These are phyloP conservation scores for Oryzaephilus surinamensis DNA, from an alignment of 1,140 invertebrate genomes.

Conservation along the genomic window DNA sequence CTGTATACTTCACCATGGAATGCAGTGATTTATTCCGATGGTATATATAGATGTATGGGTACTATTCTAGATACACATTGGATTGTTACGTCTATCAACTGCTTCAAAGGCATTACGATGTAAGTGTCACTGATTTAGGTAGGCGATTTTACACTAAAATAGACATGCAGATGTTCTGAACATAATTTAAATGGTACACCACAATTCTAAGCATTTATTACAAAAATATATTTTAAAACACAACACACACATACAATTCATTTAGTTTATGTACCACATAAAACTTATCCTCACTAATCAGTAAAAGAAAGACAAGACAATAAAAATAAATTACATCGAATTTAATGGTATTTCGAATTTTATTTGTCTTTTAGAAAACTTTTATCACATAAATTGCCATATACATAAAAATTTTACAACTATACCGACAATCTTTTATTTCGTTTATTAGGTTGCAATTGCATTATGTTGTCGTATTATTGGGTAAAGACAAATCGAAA, in stretches of 20 bases:
- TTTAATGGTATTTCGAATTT: background rate
- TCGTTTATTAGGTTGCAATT: constrained; percentile 40
- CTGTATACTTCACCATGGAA: constrained; percentile 53
- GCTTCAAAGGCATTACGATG: no score
- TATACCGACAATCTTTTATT: background rate
- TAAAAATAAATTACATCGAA: background rate
- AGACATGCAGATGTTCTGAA: no score
- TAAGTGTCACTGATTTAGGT: no score
- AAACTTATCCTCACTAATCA: no score
- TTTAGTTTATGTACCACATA: no score
- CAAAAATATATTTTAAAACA: no score
- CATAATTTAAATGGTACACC: no score
- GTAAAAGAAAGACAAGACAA: background rate
- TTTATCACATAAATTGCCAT: no score
- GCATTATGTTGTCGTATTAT: constrained; percentile 46
- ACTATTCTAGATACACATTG: constrained; percentile 50
- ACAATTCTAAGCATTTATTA: no score
- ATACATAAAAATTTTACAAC: background rate
- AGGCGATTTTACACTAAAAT: no score
- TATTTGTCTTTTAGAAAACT: background rate
- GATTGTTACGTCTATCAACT: constrained; percentile 49
- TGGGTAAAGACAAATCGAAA: constrained; percentile 51
- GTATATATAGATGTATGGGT: constrained; percentile 52
- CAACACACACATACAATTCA: no score
- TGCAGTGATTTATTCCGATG: constrained; percentile 54